A percentile compares a stretch with the other conserved stretches of the same genome.
These are phyloP conservation scores for Onychorhynchus coronatus DNA, from an alignment of 2,113 vertebrate genomes.

Conservation along the genomic window DNA sequence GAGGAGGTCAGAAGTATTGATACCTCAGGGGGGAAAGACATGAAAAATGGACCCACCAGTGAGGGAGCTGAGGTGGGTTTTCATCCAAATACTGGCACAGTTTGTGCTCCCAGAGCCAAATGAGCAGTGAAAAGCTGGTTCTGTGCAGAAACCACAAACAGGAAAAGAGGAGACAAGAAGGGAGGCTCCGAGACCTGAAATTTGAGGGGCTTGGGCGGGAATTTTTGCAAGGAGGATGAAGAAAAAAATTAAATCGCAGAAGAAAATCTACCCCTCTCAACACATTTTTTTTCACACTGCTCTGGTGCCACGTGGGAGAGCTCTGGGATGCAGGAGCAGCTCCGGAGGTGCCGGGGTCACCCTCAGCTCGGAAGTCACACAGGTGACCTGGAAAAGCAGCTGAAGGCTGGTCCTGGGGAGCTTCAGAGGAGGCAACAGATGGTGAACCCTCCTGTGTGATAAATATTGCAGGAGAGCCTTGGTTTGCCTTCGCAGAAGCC, in stretches of 20 bases:
- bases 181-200: neutral
- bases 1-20: neutral
- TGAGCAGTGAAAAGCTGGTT: neutral
- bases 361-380: neutral
- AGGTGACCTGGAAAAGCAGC: neutral
- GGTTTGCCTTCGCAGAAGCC: neutral
- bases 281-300: rapidly evolving
- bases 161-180: neutral
- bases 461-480: neutral
- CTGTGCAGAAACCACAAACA: neutral
- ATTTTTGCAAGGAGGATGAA: neutral
- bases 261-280: neutral
- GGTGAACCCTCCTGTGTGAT: neutral
- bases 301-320: rapidly evolving
- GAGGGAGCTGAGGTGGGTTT: neutral
- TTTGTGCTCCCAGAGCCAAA: neutral
- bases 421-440: neutral
- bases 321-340: neutral
- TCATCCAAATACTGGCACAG: neutral
- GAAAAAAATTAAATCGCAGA: neutral
- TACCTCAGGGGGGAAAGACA: neutral
- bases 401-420: neutral
- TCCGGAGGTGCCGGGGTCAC: neutral
- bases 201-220: neutral
- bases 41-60: neutral